phyloP scores from a whole-genome alignment of 2,888 invertebrate genomes.

The Drosophila infuscata region DNA sequence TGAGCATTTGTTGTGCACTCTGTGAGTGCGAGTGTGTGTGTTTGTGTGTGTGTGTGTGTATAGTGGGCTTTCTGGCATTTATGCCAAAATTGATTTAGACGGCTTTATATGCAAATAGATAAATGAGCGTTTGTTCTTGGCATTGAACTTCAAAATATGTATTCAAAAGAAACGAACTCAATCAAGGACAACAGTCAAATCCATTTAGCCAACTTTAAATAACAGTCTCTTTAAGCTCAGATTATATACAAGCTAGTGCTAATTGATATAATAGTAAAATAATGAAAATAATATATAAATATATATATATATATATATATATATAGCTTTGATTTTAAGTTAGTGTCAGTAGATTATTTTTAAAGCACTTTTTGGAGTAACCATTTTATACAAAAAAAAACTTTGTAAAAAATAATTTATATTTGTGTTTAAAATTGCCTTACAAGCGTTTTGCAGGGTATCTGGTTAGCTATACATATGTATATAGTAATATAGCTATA shows the following conservation, averaged over 20 bases:
- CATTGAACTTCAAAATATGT: constrained; percentile 26
- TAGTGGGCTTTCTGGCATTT: constrained; percentile 42
- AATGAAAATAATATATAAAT: too few relatives aligned
- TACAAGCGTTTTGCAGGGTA: neutral
- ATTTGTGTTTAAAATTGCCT: rapidly evolving
- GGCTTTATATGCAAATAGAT: constrained; percentile 9
- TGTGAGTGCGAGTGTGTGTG: constrained; percentile 20
- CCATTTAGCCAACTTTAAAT: neutral
- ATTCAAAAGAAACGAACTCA: neutral
- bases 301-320: too few relatives aligned
- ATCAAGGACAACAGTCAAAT: neutral
- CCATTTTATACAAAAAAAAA: too few relatives aligned
- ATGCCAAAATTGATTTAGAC: constrained; percentile 39
- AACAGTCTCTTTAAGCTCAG: neutral
- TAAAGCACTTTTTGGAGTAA: too few relatives aligned
- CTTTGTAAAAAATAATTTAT: neutral
- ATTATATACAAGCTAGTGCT: neutral
- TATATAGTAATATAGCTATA: too few relatives aligned
- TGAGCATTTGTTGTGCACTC: neutral
- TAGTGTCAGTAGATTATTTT: neutral
- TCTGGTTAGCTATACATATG: neutral
- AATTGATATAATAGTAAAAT: neutral
- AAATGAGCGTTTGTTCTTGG: constrained; percentile 18
- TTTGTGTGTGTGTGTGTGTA: constrained; percentile 5
- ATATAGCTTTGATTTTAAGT: neutral